These are phyloP conservation scores for Habropoda laboriosa DNA, from an alignment of 1,140 invertebrate species.

Conservation along the genomic window DNA sequence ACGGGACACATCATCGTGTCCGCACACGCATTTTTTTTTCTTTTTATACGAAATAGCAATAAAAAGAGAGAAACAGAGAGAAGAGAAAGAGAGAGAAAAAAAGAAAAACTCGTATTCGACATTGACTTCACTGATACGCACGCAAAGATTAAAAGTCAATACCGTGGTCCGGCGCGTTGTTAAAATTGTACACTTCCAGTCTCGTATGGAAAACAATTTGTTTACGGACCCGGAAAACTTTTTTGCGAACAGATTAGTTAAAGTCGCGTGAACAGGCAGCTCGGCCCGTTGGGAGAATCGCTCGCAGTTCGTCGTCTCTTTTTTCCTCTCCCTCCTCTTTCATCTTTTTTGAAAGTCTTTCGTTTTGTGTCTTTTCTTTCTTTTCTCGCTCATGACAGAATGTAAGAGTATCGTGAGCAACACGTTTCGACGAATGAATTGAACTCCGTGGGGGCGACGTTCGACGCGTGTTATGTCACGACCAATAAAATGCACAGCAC, in stretches of 20 bases:
- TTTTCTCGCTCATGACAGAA: too few relatives aligned
- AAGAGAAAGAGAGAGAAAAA: background rate
- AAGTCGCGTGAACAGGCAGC: too few relatives aligned
- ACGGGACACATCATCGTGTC: slow-evolving; percentile 9
- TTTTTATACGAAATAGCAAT: background rate
- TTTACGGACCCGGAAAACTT: background rate
- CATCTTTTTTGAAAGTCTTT: accelerated
- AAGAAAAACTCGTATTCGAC: background rate
- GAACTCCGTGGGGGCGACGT: background rate
- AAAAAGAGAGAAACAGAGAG: background rate
- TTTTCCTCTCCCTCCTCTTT: background rate
- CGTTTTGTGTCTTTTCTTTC: too few relatives aligned
- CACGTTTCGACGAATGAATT: background rate
- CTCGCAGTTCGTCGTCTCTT: background rate
- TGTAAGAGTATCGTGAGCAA: background rate
- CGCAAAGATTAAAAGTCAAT: background rate
- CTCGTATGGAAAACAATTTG: background rate
- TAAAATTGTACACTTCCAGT: background rate
- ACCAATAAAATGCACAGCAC: slow-evolving; percentile 5
- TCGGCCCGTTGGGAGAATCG: background rate
- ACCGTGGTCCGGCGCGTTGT: too few relatives aligned
- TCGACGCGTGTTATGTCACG: background rate
- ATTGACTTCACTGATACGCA: slow-evolving; percentile 13
- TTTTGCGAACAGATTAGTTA: slow-evolving; percentile 3
- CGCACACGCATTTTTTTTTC: background rate